Conservation (phyloP, 1,140 invertebrate genomes). For the Anastrepha ludens region DNA sequence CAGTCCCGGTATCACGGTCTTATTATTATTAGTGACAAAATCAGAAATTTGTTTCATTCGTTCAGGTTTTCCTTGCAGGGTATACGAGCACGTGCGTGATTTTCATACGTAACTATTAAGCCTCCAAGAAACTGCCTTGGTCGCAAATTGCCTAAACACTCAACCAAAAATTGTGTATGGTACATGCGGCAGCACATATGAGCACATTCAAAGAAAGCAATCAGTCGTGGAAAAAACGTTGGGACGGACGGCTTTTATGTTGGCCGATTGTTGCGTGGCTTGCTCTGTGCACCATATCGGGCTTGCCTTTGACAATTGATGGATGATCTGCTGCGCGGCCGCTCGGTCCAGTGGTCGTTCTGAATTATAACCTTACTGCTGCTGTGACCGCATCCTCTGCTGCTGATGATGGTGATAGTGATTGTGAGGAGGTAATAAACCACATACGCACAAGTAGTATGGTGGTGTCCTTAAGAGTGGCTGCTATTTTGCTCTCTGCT, state of each 20-base stretch:
- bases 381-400: background rate
- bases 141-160: background rate
- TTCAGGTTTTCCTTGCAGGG: too few species aligned
- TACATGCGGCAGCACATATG: background rate
- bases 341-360: background rate
- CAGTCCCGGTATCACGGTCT: too few species aligned
- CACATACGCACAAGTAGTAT: background rate
- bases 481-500: background rate
- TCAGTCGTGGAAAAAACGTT: background rate
- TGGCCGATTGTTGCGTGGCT: background rate
- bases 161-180: background rate
- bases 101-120: background rate
- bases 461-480: background rate
- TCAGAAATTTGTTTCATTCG: too few species aligned
- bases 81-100: too few species aligned
- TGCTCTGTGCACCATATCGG: background rate
- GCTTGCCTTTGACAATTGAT: slow-evolving; percentile 42
- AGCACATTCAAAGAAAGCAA: slow-evolving; percentile 26
- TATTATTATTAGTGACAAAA: too few species aligned
- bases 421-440: background rate
- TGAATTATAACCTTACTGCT: background rate
- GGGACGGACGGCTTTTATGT: background rate
- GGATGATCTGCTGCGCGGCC: slow-evolving; percentile 24
- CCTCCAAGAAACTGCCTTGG: background rate
- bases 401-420: background rate